phyloP scores from a whole-genome alignment of 1,140 invertebrate genomes.

The Euwallacea similis region DNA sequence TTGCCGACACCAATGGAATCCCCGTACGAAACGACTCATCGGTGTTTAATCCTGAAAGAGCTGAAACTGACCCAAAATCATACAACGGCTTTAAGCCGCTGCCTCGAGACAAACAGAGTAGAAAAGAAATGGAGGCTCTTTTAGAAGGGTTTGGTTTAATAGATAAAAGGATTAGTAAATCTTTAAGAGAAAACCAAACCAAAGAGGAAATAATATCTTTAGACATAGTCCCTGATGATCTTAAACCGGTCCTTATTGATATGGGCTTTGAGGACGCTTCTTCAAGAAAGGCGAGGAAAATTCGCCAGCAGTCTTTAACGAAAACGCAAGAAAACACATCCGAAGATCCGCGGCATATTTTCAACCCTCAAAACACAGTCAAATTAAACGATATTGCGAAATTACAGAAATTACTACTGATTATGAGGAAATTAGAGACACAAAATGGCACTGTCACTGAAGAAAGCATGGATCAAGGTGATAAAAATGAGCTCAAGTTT shows the following conservation, averaged over 20 bases:
- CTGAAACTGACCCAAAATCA: constrained; percentile 52
- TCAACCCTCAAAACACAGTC: constrained; percentile 47
- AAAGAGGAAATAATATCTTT: constrained; percentile 44
- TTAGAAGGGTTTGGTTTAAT: constrained; percentile 61
- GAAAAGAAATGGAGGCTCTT: constrained; percentile 61
- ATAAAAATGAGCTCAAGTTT: constrained; percentile 48
- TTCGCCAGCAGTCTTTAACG: constrained; percentile 18
- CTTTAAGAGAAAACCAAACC: constrained; percentile 18
- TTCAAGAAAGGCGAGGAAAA: constrained; percentile 25
- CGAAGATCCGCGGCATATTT: constrained; percentile 43
- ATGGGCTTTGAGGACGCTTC: constrained; percentile 53
- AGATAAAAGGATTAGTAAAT: constrained; percentile 44
- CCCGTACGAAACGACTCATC: constrained; percentile 4
- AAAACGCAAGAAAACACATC: constrained; percentile 20
- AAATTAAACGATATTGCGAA: constrained; percentile 54
- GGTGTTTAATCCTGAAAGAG: constrained; percentile 41
- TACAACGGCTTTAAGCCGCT: constrained; percentile 64
- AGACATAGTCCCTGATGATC: constrained; percentile 57
- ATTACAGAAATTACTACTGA: constrained; percentile 53
- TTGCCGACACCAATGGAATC: constrained; percentile 25
- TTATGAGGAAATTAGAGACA: constrained; percentile 51
- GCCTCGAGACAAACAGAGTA: constrained; percentile 54
- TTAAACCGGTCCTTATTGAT: constrained; percentile 58
- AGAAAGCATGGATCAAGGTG: constrained; percentile 48
- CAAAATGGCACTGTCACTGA: constrained; percentile 52